Evolutionary conservation across 1,140 invertebrate species (phyloP).

Genomic region (Rhynchophorus ferrugineus): DNA sequence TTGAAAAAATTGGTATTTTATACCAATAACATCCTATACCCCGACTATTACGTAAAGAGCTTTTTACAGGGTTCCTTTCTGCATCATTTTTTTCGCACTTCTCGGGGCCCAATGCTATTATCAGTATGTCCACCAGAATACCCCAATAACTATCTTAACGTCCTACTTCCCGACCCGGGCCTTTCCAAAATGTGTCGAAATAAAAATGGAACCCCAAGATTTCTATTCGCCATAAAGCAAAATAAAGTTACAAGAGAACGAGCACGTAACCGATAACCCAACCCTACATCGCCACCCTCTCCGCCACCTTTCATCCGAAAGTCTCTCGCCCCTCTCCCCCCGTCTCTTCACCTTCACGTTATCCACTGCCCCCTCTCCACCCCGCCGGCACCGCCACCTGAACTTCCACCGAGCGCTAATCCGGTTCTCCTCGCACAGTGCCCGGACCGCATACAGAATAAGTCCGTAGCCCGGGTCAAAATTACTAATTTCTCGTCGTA

Average conservation of each 20-base stretch:
- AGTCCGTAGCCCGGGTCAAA: conserved; percentile 6
- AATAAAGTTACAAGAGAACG: neutral
- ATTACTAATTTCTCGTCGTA: conserved; percentile 19
- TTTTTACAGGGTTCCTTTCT: too few species aligned
- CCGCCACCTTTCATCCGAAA: too few species aligned
- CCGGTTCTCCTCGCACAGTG: neutral
- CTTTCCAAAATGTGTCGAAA: neutral
- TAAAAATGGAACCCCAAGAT: neutral
- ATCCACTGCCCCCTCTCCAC: too few species aligned
- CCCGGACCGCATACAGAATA: conserved; percentile 17
- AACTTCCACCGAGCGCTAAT: neutral
- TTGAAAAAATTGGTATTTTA: too few species aligned
- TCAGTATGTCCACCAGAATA: too few species aligned
- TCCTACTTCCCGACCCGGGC: too few species aligned
- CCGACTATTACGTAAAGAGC: too few species aligned
- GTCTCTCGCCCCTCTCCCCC: neutral
- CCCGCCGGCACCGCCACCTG: neutral
- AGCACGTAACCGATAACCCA: neutral
- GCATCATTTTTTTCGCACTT: too few species aligned
- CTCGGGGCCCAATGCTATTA: too few species aligned
- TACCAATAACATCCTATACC: too few species aligned
- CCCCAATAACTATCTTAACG: too few species aligned
- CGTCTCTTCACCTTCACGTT: too few species aligned
- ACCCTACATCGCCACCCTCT: neutral
- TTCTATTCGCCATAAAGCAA: neutral